Evolutionary conservation across 2,888 invertebrate genomes (phyloP).

Genomic region (Epicampocera succincta): DNA sequence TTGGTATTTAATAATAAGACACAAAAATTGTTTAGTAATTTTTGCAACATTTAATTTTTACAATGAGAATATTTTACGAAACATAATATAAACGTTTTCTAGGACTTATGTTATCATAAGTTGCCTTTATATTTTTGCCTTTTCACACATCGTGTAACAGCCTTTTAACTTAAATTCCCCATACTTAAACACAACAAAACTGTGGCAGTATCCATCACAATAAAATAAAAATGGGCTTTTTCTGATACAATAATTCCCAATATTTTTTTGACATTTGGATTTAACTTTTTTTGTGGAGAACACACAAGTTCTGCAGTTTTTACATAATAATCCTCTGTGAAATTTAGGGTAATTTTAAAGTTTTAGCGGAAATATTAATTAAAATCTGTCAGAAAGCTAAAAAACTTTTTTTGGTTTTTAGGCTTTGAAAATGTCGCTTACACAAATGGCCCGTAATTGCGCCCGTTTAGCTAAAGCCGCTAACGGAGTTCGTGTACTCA

Average conservation of each 20-base stretch:
- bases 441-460: slow-evolving; percentile 80
- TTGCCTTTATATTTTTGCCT: too few species aligned
- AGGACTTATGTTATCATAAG: too few species aligned
- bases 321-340: slow-evolving; percentile 77
- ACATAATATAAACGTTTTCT: too few species aligned
- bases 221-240: slow-evolving; percentile 9
- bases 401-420: slow-evolving; percentile 16
- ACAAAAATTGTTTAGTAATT: too few species aligned
- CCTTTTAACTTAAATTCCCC: too few species aligned
- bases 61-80: too few species aligned
- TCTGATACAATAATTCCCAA: slow-evolving; percentile 56
- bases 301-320: slow-evolving; percentile 74
- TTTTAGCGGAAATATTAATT: neutral
- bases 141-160: too few species aligned
- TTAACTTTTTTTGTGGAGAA: slow-evolving; percentile 59
- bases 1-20: too few species aligned
- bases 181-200: too few species aligned
- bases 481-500: slow-evolving; percentile 72
- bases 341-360: slow-evolving; percentile 71
- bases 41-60: too few species aligned
- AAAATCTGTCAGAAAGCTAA: slow-evolving; percentile 4
- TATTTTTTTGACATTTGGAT: slow-evolving; percentile 70
- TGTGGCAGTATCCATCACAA: neutral
- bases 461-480: slow-evolving; percentile 76
- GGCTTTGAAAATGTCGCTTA: slow-evolving; percentile 77